A percentile compares a stretch with the other conserved stretches of the same genome.
These are phyloP conservation scores for Caenorhabditis sp. DNA, from an alignment of 2,888 invertebrate genomes.

Conservation along the genomic window DNA sequence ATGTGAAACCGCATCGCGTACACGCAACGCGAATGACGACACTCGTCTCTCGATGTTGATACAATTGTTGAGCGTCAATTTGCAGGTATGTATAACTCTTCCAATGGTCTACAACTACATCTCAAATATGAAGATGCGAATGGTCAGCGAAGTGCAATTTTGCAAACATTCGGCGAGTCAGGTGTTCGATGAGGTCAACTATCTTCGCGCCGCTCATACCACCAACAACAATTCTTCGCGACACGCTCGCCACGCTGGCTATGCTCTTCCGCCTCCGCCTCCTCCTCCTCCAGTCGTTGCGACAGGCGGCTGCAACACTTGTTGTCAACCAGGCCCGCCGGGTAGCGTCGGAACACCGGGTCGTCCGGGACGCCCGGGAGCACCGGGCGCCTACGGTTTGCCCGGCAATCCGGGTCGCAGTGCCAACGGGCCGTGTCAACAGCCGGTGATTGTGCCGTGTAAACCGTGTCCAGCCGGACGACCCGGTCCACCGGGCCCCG, in stretches of 20 bases:
- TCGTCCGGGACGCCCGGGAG: conserved; percentile 58
- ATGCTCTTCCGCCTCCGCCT: conserved; percentile 15
- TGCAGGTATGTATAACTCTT: conserved; percentile 40
- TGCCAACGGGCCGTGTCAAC: conserved; percentile 43
- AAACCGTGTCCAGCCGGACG: conserved; percentile 59
- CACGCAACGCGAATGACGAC: neutral
- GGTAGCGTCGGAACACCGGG: conserved; percentile 58
- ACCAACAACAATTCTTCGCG: conserved; percentile 10
- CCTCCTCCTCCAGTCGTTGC: conserved; percentile 8
- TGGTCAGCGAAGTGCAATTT: conserved; percentile 30
- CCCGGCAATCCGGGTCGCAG: conserved; percentile 61
- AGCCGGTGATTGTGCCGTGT: conserved; percentile 64
- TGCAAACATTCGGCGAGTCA: conserved; percentile 32
- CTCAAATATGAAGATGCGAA: conserved; percentile 18
- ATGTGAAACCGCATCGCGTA: neutral
- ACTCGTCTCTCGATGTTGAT: neutral
- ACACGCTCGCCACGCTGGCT: conserved; percentile 28
- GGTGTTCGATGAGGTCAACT: conserved; percentile 39
- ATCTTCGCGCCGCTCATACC: conserved; percentile 4
- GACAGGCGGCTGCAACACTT: conserved; percentile 39
- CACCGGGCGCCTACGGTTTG: conserved; percentile 59
- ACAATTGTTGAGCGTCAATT: neutral
- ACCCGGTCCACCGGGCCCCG: conserved; percentile 36
- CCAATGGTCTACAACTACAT: conserved; percentile 45
- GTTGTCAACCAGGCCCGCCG: conserved; percentile 61